Base-by-base conservation (phyloP, 2,113 vertebrate genomes). In the Silurus asotus region DNA sequence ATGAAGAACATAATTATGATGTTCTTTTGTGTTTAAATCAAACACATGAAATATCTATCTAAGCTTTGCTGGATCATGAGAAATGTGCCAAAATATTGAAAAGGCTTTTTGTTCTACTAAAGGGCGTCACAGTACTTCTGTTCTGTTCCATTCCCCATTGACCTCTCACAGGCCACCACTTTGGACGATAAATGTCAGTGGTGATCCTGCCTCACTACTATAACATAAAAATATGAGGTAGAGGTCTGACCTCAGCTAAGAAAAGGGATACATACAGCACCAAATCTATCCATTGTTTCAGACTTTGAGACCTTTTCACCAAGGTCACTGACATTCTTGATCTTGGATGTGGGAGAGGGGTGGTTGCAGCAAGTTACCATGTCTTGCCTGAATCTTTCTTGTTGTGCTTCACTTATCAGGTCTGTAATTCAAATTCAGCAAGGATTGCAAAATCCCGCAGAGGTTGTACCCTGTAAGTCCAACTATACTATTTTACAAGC, bases 81-180 rank as follows among this genome's bases (percentile, higher is more conserved):
- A 98, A 97, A 95, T 94, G 92, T 92, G 93, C 87, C 6, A 87
- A 89, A 93, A 96, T 95, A 96, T 96, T 96, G 95, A 97, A 97
- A 94, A 95, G 95, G 93, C 95, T 96, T 97, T 95, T 97, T 97
- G 96, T 97, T 96, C 93, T 95, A 95, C 94, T 94, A 91, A 92
- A 93, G 95, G 94, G 94, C 92, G 91, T 88, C 91, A 92, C 92
- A 88, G 91, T 89, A 92, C 91, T 78, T 84, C 89, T 82, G 92
- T 89, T 89, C 93, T 94, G 92, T 92, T 95, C 95, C 94, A 95
- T 96, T 95, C 96, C 94, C 93, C 90, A 90, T 88, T 95, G 95
- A 94, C 90, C 93, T 95, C 93, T 90, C 92, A 94, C 95, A 90
- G 90, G 93, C 93, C 92, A 93, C 91, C 86, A 90, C 79, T 90